These are phyloP conservation scores for Trogon melanurus DNA, from an alignment of 2,113 vertebrate genomes.

Conservation along the genomic window DNA sequence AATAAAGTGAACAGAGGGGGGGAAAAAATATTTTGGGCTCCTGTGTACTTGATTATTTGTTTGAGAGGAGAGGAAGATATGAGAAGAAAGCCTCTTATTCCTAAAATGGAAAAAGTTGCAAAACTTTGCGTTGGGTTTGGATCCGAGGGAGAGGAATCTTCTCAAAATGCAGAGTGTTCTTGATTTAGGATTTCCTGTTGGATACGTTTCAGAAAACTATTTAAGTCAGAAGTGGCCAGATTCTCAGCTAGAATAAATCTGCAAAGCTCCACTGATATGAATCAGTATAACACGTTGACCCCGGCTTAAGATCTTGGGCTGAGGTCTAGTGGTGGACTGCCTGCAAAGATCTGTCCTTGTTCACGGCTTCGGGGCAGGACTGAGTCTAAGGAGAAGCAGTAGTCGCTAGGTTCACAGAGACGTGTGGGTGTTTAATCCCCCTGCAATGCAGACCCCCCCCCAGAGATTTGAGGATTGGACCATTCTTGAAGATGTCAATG, in stretches of 20 bases:
- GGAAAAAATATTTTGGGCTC: slow-evolving; percentile 28
- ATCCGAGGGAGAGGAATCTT: slow-evolving; percentile 24
- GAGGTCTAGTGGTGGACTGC: neutral
- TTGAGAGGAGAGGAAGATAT: slow-evolving; percentile 36
- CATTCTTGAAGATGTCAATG: neutral
- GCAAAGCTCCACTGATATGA: neutral
- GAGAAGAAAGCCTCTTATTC: slow-evolving; percentile 48
- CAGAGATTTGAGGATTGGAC: neutral
- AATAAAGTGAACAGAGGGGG: neutral
- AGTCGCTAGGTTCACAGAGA: neutral
- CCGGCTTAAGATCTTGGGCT: neutral
- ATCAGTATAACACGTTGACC: neutral
- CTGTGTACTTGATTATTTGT: slow-evolving; percentile 59
- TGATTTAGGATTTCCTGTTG: slow-evolving; percentile 72
- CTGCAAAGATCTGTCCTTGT: neutral
- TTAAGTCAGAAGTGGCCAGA: slow-evolving; percentile 48
- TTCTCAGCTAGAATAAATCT: slow-evolving; percentile 30
- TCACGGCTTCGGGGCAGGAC: neutral
- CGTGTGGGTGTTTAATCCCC: neutral
- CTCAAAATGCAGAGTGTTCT: slow-evolving; percentile 48
- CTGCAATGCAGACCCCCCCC: rapidly evolving
- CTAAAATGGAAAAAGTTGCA: slow-evolving; percentile 65
- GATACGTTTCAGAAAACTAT: slow-evolving; percentile 21
- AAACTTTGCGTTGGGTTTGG: slow-evolving; percentile 35
- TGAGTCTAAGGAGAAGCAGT: neutral